Percentiles rank a stretch among this genome's conserved stretches.
Conservation (phyloP, 2,888 invertebrate genomes). For the Ethmia dodecea region DNA sequence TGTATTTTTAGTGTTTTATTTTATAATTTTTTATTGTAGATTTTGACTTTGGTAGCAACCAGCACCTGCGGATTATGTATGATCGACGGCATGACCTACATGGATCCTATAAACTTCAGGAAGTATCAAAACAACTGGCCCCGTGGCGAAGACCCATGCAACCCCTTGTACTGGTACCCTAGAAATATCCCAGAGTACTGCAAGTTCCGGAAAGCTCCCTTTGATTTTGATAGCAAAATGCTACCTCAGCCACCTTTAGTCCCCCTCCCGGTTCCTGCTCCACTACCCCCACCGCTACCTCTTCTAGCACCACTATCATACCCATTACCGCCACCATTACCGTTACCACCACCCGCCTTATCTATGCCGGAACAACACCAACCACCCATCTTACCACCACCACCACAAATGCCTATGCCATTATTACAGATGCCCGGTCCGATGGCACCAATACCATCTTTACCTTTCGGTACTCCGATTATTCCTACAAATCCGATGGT, state of each 20-base stretch:
- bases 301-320: not conserved
- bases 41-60: not conserved
- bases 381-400: slow-evolving; percentile 7
- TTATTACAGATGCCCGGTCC: slow-evolving; percentile 3
- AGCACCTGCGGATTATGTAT: slow-evolving; percentile 22
- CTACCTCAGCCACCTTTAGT: not conserved
- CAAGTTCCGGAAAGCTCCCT: slow-evolving; percentile 13
- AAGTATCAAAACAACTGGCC: not conserved
- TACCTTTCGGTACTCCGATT: slow-evolving; percentile 8
- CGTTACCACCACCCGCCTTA: slow-evolving; percentile 10
- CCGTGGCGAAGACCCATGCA: slow-evolving; percentile 41
- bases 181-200: slow-evolving; percentile 32
- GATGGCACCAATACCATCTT: slow-evolving; percentile 5
- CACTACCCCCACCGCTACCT: slow-evolving; percentile 1
- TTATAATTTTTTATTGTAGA: not conserved
- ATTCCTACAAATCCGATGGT: slow-evolving; percentile 3
- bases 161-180: slow-evolving; percentile 59
- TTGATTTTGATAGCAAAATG: not conserved
- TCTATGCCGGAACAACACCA: slow-evolving; percentile 5
- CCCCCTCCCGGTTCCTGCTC: slow-evolving; percentile 6
- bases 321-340: slow-evolving; percentile 8
- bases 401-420: slow-evolving; percentile 8
- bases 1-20: not conserved
- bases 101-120: slow-evolving; percentile 13
- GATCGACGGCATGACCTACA: slow-evolving; percentile 38